Base-by-base conservation (phyloP, 2,797 vertebrate genomes). In the Coendou prehensilis region DNA sequence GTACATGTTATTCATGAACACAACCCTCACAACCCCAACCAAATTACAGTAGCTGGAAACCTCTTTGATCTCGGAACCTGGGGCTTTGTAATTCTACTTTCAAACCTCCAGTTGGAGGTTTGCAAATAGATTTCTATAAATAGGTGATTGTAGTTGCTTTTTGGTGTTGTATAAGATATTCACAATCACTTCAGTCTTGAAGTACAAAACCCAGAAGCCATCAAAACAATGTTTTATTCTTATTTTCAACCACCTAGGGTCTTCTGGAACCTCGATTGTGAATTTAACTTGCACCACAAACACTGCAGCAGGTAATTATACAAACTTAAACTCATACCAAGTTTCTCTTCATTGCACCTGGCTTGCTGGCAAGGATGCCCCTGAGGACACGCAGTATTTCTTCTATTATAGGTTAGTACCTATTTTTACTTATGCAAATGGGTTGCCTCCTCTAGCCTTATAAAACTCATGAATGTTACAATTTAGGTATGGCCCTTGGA, bases 401-500 rank as follows among this genome's bases (percentile, higher is more conserved):
- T 93, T 98, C 0, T 98, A 98, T 87, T 99, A 98, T 50, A 98
- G 98, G 98, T 98, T 57, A 86, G 98, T 95, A 20, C 22, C 86
- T 61, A 6, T 30, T 41, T 95, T 75, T 41, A 61, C 71, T 30
- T 81, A 80, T 33, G 41, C 7, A 78, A 89, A 61, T 47, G 37
- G 2, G 2, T 7, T 1, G 8, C 91, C 81, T 47, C 85, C 71
- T 94, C 30, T 1, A 33, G 13, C 20, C 4, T 76, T 90, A 61
- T 78, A 79, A 9, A 18, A 28, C 97, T 97, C 80, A 97, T 3
- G 6, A 67, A 22, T 37, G 0, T 86, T 95, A 85, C 59, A 6
- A 94, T 97, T 87, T 45, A 98, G 98, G 97, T 98, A 98, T 14
- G 86, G 93, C 47, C 2, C 2, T 0, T 37, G 67, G 95, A 98